Base-by-base conservation (phyloP, 2,797 vertebrate genomes). In the Melanotaenia maccullochi region DNA sequence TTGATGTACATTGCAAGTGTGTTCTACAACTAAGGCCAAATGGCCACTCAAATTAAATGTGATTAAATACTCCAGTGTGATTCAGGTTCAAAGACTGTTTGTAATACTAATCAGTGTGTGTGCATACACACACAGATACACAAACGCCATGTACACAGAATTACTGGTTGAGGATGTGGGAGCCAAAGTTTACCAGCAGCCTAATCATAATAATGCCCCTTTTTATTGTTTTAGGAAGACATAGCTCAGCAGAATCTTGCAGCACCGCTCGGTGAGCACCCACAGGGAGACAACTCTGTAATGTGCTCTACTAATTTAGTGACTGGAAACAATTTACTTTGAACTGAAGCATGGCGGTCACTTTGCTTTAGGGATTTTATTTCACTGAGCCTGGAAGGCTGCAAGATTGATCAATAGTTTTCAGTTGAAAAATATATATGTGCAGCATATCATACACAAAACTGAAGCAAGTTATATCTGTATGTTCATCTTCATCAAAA, bases 221-320 rank as follows among this genome's bases (percentile, higher is more conserved):
- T 90, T 93, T 93, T 90, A 91, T 90, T 88, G 91, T 89, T 92
- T 89, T 88, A 90, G 93, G 93, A 95, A 94, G 91, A 83, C 87
- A 92, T 94, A 89, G 87, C 82, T 94, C 92, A 93, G 87, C 84
- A 81, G 70, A 85, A 64, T 74, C 78, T 75, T 68, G 75, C 80
- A 56, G 78, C 69, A 73, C 75, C 77, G 66, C 71, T 85, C 65
- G 77, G 79, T 44, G 65, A 78, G 79, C 82, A 87, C 75, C 80
- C 78, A 78, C 78, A 68, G 74, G 63, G 81, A 89, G 84, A 88
- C 70, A 76, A 72, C 36, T 22, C 71, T 47, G 59, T 73, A 84
- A 83, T 86, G 81, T 74, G 55, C 67, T 74, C 66, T 83, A 80
- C 90, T 92, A 76, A 85, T 90, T 83, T 81, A 84, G 59, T 82